Conservation (phyloP, 1,140 invertebrate species). For the Littorina saxatilis region DNA sequence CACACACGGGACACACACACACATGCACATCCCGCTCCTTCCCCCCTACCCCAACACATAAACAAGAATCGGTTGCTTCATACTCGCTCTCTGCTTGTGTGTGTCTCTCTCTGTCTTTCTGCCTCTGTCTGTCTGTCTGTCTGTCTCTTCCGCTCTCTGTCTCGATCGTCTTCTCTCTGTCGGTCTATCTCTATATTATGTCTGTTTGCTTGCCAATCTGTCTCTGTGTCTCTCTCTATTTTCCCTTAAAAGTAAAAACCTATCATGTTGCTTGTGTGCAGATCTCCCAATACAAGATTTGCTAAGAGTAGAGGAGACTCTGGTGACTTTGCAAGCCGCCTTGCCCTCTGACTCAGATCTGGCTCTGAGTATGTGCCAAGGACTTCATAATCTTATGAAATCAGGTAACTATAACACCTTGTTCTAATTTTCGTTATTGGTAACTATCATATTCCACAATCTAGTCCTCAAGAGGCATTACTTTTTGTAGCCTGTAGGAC, state of each 20-base stretch:
- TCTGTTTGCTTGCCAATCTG: no score
- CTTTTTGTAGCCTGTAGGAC: no score
- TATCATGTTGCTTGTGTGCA: background rate
- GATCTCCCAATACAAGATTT: conserved; percentile 22
- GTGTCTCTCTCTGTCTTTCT: background rate
- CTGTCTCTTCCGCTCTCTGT: background rate
- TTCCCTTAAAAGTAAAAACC: no score
- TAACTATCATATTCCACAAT: no score
- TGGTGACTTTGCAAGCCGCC: conserved; percentile 23
- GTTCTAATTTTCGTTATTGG: background rate
- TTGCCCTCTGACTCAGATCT: conserved; percentile 32
- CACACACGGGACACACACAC: no score
- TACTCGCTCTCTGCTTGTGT: background rate
- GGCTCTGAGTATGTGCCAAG: conserved; percentile 36
- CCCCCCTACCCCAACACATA: no score
- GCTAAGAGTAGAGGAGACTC: conserved; percentile 12
- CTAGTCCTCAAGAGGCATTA: no score
- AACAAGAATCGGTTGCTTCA: no score
- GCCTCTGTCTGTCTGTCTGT: background rate
- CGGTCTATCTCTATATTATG: no score
- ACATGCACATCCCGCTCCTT: no score
- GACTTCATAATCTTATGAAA: conserved; percentile 41
- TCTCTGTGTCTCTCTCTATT: no score
- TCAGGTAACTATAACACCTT: conserved; percentile 37
- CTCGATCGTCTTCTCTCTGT: background rate